Evolutionary conservation across 2,888 invertebrate species (phyloP).

Genomic region (Lymantria monacha): DNA sequence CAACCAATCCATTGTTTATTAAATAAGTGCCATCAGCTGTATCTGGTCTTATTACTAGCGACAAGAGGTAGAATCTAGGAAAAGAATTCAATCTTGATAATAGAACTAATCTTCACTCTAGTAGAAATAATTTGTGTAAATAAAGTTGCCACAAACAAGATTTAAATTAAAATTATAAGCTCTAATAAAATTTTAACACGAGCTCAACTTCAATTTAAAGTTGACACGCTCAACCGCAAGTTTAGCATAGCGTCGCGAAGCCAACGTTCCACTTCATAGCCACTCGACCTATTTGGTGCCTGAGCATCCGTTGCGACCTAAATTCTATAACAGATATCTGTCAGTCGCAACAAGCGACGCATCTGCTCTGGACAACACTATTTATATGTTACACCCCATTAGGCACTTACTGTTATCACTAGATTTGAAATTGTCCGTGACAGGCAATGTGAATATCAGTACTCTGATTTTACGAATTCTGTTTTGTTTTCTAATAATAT

Average conservation of each 20-base stretch:
- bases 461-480: constrained; percentile 2
- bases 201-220: constrained; percentile 21
- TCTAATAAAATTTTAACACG: constrained; percentile 18
- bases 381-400: constrained; percentile 50
- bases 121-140: too few species aligned
- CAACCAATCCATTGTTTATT: too few species aligned
- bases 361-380: constrained; percentile 47
- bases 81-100: too few species aligned
- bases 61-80: too few species aligned
- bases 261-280: constrained; percentile 31
- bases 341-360: constrained; percentile 44
- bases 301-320: constrained; percentile 52
- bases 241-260: constrained; percentile 27
- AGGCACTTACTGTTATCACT: constrained; percentile 27
- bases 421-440: constrained; percentile 23
- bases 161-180: not conserved
- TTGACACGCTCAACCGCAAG: constrained; percentile 27
- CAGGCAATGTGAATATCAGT: constrained; percentile 17
- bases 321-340: constrained; percentile 48
- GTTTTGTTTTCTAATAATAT: too few species aligned
- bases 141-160: too few species aligned
- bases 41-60: too few species aligned
- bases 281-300: constrained; percentile 42
- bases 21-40: too few species aligned
- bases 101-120: too few species aligned